Evolutionary conservation across 2,888 invertebrate genomes (phyloP), one percentile per base, ranked within the genome.

Genomic region (Anthophora plumipes): DNA sequence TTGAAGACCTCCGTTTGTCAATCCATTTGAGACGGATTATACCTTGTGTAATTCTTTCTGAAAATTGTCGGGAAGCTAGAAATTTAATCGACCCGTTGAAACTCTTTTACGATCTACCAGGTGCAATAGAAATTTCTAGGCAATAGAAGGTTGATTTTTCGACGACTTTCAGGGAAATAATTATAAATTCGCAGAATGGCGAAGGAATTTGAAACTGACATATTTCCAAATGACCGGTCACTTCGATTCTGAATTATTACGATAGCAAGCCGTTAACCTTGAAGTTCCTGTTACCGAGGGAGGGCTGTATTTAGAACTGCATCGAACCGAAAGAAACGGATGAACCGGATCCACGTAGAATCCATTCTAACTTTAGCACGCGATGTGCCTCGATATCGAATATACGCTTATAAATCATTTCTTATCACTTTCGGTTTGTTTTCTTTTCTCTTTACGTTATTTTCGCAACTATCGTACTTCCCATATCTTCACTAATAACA

Each of bases 331-430:
- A 66, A 75, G 73, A 67, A 72, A 70, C 59, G 72, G 80, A 75
- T 80, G 68, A 80, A 84, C 84, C 84, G 84, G 84, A 83, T 83
- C 55, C 55, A 54, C 60, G 57, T 64, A 64, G 74, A 60, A 72
- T 54, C 52, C 37, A 25, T 37, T 41, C 59, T 48, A 69, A 31
- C 31, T 77, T 74, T 41, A 60, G 57, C 39, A 61, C 2, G n/a
- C 20, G 9, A 8, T 11, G 37, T 12, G 14, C 37, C 0, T 14
- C 7, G 41, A 52, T 63, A 70, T 41, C 11, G 22, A 46, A 50
- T 61, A 46, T 22, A 57, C 57, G 3, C 20, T 31, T 39, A 12
- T 12, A 22, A n/a, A 11, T 0, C 12, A 8, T 20, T 52, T 54
- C 22, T 59, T 31, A 4, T 37, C 20, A n/a, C 17, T 69, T 54